Evolutionary conservation across 2,888 invertebrate genomes (phyloP).

Genomic region (Apodemia zela): DNA sequence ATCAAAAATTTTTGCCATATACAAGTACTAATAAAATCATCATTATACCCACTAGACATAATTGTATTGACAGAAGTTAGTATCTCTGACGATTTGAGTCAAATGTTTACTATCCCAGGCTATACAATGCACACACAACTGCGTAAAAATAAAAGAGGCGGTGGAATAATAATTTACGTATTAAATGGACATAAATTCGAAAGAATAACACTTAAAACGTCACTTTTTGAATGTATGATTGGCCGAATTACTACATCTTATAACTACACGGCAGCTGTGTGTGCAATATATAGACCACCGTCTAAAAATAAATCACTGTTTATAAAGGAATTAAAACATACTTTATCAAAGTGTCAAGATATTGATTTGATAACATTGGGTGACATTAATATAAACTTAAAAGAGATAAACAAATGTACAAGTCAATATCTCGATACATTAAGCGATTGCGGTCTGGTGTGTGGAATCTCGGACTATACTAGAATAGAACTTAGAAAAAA

Average conservation of each 20-base stretch:
- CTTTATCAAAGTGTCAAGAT: not conserved
- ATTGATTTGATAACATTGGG: not conserved
- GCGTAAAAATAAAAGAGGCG: constrained; percentile 20
- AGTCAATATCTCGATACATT: no score
- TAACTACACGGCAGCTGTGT: no score
- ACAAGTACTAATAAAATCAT: no score
- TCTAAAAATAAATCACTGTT: not conserved
- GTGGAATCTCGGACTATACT: no score
- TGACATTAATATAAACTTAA: not conserved
- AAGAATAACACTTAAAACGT: not conserved
- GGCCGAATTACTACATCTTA: not conserved
- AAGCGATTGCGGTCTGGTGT: no score
- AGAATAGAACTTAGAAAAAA: no score
- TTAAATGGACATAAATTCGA: constrained; percentile 11
- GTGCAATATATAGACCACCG: no score
- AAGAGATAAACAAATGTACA: no score
- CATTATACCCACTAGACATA: constrained; percentile 7
- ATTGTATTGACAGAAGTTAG: constrained; percentile 17
- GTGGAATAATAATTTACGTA: constrained; percentile 21
- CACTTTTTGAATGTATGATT: not conserved
- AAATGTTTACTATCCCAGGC: constrained; percentile 19
- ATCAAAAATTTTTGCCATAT: no score
- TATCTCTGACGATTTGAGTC: not conserved
- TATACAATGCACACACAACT: constrained; percentile 23
- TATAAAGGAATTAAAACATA: not conserved